These are phyloP conservation scores for Notamacropus eugenii DNA, from an alignment of 2,797 vertebrate species.

Conservation along the genomic window DNA sequence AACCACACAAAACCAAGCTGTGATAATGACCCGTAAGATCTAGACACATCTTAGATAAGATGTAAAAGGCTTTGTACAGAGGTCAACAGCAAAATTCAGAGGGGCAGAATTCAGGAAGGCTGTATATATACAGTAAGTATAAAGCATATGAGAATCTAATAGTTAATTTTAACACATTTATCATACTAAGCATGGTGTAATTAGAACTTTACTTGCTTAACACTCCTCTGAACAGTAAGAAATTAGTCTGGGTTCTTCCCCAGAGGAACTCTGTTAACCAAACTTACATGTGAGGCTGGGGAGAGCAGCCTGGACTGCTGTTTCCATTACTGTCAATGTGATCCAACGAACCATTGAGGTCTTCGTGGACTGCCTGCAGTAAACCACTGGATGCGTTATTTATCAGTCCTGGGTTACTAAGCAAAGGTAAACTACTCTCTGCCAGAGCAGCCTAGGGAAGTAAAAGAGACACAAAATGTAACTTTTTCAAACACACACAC, in stretches of 20 bases:
- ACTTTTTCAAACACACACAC: slow-evolving; percentile 18
- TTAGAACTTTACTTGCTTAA: slow-evolving; percentile 40
- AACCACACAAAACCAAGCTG: slow-evolving; percentile 73
- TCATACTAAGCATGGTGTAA: slow-evolving; percentile 8
- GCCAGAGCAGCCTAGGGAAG: slow-evolving; percentile 94
- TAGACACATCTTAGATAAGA: neutral
- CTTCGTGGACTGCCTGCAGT: slow-evolving; percentile 94
- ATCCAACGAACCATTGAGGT: slow-evolving; percentile 96
- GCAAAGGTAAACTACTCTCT: slow-evolving; percentile 97
- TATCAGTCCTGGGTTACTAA: slow-evolving; percentile 94
- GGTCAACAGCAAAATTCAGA: slow-evolving; percentile 1
- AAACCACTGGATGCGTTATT: slow-evolving; percentile 93
- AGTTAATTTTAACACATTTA: slow-evolving; percentile 40
- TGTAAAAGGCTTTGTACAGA: neutral
- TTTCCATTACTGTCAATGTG: slow-evolving; percentile 99
- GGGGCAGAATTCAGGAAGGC: slow-evolving; percentile 13
- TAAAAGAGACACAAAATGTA: slow-evolving; percentile 67
- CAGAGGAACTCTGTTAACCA: slow-evolving; percentile 59
- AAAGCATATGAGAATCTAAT: slow-evolving; percentile 36
- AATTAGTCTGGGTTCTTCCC: slow-evolving; percentile 20
- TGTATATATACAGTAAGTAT: slow-evolving; percentile 19
- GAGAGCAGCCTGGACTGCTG: slow-evolving; percentile 96
- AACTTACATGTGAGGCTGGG: slow-evolving; percentile 97
- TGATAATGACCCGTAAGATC: slow-evolving; percentile 71
- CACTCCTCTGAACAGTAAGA: slow-evolving; percentile 50